A percentile compares a stretch with the other conserved stretches of the same genome.
Conservation (phyloP, 2,113 vertebrate species). For the Solea senegalensis region DNA sequence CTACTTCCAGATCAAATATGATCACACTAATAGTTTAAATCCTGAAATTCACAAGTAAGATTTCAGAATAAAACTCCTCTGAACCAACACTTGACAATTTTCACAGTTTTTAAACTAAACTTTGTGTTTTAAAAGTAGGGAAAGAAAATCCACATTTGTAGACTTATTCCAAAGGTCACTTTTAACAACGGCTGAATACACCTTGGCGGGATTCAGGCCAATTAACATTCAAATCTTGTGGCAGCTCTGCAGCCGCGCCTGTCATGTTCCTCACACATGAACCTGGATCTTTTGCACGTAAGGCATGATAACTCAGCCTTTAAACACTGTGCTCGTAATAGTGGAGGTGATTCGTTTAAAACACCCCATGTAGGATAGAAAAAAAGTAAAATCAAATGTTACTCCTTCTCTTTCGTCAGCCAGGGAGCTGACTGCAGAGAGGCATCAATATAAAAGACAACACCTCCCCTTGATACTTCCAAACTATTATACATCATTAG, state of each 20-base stretch:
- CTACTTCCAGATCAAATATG: background rate
- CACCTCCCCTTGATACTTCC: slow-evolving; percentile 22
- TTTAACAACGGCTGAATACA: slow-evolving; percentile 43
- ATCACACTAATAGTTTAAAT: background rate
- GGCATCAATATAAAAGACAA: slow-evolving; percentile 11
- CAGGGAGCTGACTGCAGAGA: slow-evolving; percentile 5
- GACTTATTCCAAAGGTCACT: slow-evolving; percentile 43
- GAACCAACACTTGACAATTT: background rate
- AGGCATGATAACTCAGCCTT: slow-evolving; percentile 17
- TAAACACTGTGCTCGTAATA: slow-evolving; percentile 27
- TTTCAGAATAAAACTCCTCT: background rate
- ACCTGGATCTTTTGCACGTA: slow-evolving; percentile 12
- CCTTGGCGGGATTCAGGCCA: slow-evolving; percentile 15
- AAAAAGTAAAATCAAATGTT: slow-evolving; percentile 55
- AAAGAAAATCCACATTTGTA: background rate
- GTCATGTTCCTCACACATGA: slow-evolving; percentile 27
- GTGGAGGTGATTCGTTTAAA: slow-evolving; percentile 30
- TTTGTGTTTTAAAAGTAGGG: background rate
- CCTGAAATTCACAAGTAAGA: background rate
- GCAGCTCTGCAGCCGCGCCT: slow-evolving; percentile 5
- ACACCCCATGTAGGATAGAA: slow-evolving; percentile 25
- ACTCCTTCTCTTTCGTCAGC: slow-evolving; percentile 19
- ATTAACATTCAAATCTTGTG: slow-evolving; percentile 36
- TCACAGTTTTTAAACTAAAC: no score
- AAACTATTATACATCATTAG: slow-evolving; percentile 29